Evolutionary conservation across 2,888 invertebrate genomes (phyloP), one percentile per base, ranked within the genome.

Genomic region (Lithophane ornitopus): DNA sequence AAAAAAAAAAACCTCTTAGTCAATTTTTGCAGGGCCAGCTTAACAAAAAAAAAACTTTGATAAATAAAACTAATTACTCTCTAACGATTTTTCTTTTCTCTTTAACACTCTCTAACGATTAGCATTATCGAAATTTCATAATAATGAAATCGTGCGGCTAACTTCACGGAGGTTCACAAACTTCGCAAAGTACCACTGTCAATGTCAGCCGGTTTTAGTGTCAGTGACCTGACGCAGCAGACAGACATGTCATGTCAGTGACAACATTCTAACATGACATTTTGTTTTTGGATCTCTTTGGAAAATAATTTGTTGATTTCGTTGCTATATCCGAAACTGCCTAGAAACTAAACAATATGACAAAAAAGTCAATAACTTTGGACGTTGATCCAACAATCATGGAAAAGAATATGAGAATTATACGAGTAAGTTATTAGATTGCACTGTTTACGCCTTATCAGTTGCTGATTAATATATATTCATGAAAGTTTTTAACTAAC

Each of bases 361-460:
- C 94, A 49, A 94, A 94, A 89, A 95, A 95, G 77, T 94, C 95
- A 70, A 97, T 97, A 90, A 95, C 96, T 76, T 94, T 98, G n/a
- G 97, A 98, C 75, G 93, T 97, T 41, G 97, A 98, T 90, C 97
- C 97, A 9, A 94, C 96, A 62, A 97, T 97, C 75, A 94, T 97
- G 89, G 97, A 97, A 76, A 97, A 97, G 69, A 97, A 97, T 84
- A 95, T 97, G 95, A 93, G 93, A 87, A 94, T 97, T 86, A 88
- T 95, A 69, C 91, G 91, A 90, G 97, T 96, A 93, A 82, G 80
- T 88, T 62, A 78, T 70, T 74, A 12, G 34, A 34, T 34, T 34
- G 34, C 4, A 0, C 14, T 63, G 34, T 49, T 44, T 39, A 41
- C 8, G 9, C 19, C 3, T 0, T 8, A 54, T 2, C 22, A 46